These are phyloP conservation scores for Danaus plexippus DNA, from an alignment of 1,140 invertebrate species.

Conservation along the genomic window DNA sequence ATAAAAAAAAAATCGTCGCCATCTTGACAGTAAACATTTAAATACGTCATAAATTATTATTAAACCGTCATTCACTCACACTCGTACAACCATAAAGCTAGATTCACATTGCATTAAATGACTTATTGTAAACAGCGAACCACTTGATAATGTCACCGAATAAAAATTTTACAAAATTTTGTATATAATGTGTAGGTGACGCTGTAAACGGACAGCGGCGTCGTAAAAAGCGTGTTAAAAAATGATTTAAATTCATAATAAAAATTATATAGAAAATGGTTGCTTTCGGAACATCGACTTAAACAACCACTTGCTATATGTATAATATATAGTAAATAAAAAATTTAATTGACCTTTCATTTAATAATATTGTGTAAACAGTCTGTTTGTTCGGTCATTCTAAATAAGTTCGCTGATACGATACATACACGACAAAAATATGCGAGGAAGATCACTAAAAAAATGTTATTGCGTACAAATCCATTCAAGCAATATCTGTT, in stretches of 20 bases:
- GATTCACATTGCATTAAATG: conserved; percentile 7
- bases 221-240: no score
- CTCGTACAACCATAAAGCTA: conserved; percentile 58
- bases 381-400: not conserved
- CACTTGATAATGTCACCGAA: not conserved
- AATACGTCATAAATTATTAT: conserved; percentile 54
- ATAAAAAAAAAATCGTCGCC: conserved; percentile 39
- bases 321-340: not conserved
- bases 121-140: conserved; percentile 25
- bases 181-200: conserved; percentile 11
- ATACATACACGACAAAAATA: conserved; percentile 30
- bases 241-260: no score
- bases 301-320: not conserved
- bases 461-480: conserved; percentile 41
- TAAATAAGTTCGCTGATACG: conserved; percentile 20
- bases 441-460: conserved; percentile 54
- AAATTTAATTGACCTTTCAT: not conserved
- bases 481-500: conserved; percentile 41
- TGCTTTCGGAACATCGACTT: not conserved
- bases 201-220: conserved; percentile 17
- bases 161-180: not conserved
- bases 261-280: not conserved
- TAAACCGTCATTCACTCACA: conserved; percentile 42
- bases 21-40: conserved; percentile 38
- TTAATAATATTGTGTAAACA: not conserved